Evolutionary conservation across 2,797 vertebrate genomes (phyloP), one percentile per base, ranked within the genome.

Genomic region (Chaetodon trifasciatus): DNA sequence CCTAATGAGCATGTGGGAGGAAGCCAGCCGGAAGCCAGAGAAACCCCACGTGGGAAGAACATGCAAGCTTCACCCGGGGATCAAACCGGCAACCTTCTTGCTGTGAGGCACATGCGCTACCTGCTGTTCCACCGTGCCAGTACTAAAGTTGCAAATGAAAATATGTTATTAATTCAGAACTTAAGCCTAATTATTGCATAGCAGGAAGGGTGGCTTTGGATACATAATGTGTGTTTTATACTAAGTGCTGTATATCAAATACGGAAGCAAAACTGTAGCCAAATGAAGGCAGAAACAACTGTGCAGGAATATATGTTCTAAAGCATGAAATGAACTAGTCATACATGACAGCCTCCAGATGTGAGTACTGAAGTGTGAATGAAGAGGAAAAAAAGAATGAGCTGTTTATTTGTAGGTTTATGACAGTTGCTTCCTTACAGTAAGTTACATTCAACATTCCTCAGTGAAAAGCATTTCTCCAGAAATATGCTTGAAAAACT

Each of bases 181-280:
- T 44, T 9, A 32, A 32, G 28, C 0, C 17, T 17, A 8, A 8
- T 35, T 32, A 39, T 64, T 64, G 47, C 12, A 40, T 0, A 47
- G 24, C 5, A 16, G 37, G 11, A 35, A 40, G 52, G 32, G 32
- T 44, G 35, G 3, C 52, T 69, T 46, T 46, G 50, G 24, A 44
- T 68, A 39, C 11, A 56, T 21, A 15, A 53, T 32, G 6, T 12
- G 6, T 49, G 8, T 32, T 16, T 23, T 44, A 72, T 79, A 60
- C 35, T 70, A 86, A 86, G 13, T 52, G 1, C 6, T 46, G 7
- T 67, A 23, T 49, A 28, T 68, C 8, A 58, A 40, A 56, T 19
- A 44, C 40, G 80, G 86, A 85, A 85, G 67, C 35, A 74, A 74
- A 79, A 85, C 72, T 32, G 7, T 6, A 80, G 13, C 6, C 82